Evolutionary conservation across 2,888 invertebrate genomes (phyloP).

Genomic region (Netelia inedita): DNA sequence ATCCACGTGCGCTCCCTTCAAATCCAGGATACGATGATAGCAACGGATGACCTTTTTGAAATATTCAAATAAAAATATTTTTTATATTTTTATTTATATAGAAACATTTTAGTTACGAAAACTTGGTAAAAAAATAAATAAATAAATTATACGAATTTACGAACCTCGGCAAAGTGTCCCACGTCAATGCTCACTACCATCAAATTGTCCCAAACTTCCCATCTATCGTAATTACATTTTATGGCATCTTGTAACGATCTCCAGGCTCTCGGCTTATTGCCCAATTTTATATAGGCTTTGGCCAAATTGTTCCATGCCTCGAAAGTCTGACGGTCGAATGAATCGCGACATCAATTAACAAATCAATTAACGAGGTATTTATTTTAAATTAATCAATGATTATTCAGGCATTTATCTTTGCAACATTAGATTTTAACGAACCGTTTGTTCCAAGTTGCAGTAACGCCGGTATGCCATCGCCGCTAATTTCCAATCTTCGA

Average conservation of each 20-base stretch:
- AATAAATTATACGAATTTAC: neutral
- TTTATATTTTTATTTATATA: neutral
- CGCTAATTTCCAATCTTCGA: slow-evolving; percentile 93
- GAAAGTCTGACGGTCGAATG: slow-evolving; percentile 89
- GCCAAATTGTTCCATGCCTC: slow-evolving; percentile 99
- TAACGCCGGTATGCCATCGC: slow-evolving; percentile 95
- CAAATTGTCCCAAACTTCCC: slow-evolving; percentile 98
- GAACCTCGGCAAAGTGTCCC: slow-evolving; percentile 92
- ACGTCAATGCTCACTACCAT: slow-evolving; percentile 95
- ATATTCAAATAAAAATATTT: slow-evolving; percentile 46
- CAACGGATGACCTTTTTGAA: slow-evolving; percentile 89
- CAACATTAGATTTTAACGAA: slow-evolving; percentile 77
- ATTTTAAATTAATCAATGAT: slow-evolving; percentile 8
- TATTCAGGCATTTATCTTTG: neutral
- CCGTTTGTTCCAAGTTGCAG: slow-evolving; percentile 92
- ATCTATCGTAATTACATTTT: slow-evolving; percentile 96
- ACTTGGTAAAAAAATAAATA: neutral
- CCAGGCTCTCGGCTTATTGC: slow-evolving; percentile 94
- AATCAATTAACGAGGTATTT: slow-evolving; percentile 15
- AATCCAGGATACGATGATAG: slow-evolving; percentile 93
- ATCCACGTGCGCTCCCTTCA: slow-evolving; percentile 93
- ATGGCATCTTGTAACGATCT: slow-evolving; percentile 94
- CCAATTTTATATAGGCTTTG: slow-evolving; percentile 95
- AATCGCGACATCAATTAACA: slow-evolving; percentile 8
- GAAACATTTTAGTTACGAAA: slow-evolving; percentile 26